Base-by-base conservation (phyloP, 2,113 vertebrate species). In the Ictidomys tridecemlineatus region DNA sequence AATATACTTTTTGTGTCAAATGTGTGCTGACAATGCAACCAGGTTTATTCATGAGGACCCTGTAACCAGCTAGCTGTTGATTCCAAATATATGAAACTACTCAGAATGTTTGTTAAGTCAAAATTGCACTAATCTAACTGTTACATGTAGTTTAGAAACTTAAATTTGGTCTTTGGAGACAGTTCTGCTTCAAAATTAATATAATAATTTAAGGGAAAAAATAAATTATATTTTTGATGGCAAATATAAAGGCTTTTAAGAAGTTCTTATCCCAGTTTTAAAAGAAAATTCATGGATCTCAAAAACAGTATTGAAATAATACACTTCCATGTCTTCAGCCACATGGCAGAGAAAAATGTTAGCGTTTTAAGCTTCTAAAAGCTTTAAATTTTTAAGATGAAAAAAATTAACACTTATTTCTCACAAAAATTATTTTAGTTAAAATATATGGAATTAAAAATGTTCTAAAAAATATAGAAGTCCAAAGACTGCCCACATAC, bases 91-190 rank as follows among this genome's bases (percentile, higher is more conserved):
- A 94, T 61, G 87, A 96, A 69, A 70, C 93, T 97, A 97, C 89
- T 98, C 83, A 89, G 20, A 14, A 70, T 16, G 0, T 39, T 97
- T 96, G 89, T 92, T 92, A 87, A 97, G 85, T 82, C 84, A 91
- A 42, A 98, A 98, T 94, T 97, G 88, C 73, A 96, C 61, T 96
- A 42, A 58, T 97, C 77, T 97, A 97, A 98, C 96, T 98, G 89
- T 90, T 98, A 95, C 97, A 98, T 39, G 9, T 67, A 63, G 53
- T 97, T 96, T 73, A 42, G 73, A 98, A 98, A 98, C 98, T 96
- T 98, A 98, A 98, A 97, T 89, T 84, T 85, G 51, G 61, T 94
- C 96, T 95, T 97, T 87, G 28, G 97, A 97, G 97, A 98, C 89
- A 93, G 0, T 32, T 93, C 74, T 98, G 85, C 94, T 97, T 98